These are phyloP conservation scores for Malthinus seriepunctatus DNA, from an alignment of 2,888 invertebrate genomes.

Conservation along the genomic window DNA sequence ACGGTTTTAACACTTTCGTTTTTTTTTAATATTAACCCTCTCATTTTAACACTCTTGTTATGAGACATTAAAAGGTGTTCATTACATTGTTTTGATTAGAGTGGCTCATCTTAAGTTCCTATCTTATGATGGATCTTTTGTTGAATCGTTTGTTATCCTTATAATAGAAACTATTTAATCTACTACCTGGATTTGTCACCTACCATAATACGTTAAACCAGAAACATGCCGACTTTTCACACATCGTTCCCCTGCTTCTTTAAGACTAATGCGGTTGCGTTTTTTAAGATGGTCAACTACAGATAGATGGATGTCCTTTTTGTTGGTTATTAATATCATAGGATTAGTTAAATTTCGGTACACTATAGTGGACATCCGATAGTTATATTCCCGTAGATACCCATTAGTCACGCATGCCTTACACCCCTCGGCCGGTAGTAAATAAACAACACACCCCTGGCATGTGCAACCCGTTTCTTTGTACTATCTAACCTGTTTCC, in stretches of 20 bases:
- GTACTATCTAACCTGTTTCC: conserved; percentile 45
- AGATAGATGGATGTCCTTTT: conserved; percentile 1
- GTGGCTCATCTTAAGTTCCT: conserved; percentile 39
- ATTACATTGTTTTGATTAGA: conserved; percentile 45
- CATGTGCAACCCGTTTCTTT: conserved; percentile 47
- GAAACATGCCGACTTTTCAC: conserved; percentile 42
- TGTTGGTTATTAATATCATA: conserved; percentile 21
- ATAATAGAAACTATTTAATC: conserved; percentile 27
- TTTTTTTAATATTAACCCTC: background rate
- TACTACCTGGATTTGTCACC: conserved; percentile 39
- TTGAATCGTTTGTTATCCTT: conserved; percentile 40
- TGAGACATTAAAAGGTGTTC: conserved; percentile 31
- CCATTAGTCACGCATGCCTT: conserved; percentile 50
- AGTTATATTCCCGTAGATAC: conserved; percentile 18
- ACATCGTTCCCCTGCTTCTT: conserved; percentile 30
- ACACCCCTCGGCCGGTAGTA: conserved; percentile 43
- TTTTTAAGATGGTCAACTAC: conserved; percentile 1
- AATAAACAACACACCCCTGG: conserved; percentile 50
- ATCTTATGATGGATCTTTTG: conserved; percentile 44
- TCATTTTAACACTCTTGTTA: background rate
- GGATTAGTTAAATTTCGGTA: conserved; percentile 22
- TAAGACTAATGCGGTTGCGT: conserved; percentile 11
- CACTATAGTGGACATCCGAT: conserved; percentile 13
- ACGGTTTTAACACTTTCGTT: background rate
- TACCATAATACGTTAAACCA: conserved; percentile 44